Evolutionary conservation across 1,140 invertebrate species (phyloP), one percentile per base, ranked within the genome.

Genomic region (Limonius californicus): DNA sequence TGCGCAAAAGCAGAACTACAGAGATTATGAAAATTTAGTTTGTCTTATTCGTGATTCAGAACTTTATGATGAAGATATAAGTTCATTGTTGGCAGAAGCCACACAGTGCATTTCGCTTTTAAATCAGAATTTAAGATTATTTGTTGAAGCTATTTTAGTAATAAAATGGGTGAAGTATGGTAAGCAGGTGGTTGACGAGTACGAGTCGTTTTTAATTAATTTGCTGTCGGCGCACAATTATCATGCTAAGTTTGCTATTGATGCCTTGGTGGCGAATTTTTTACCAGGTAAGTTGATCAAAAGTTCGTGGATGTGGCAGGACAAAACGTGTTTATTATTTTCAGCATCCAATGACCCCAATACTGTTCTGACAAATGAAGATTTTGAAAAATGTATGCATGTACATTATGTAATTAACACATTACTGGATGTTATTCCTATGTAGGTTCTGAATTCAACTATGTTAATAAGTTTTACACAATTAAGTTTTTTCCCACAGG

Each of bases 101-200:
- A 80, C 76, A 43, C 77, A 82, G 62, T 83, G 84, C 70, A 80
- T 87, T n/a, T 77, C 82, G 27, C 67, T 83, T 15, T 70, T 88
- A 18, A 81, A 80, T 72, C 64, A 77, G 66, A 65, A 78, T 70
- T 81, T 87, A 65, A 77, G 78, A 62, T 72, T 82, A 35, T 78
- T 88, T 70, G 78, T 87, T n/a, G 84, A 88, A 74, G 80, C 81
- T 14, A 62, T 88, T 45, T 68, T 87, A 9, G 80, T 80, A n/a
- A 68, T 87, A 15, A 76, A 79, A 67, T 88, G 86, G 86, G 77
- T 70, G 1, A 77, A 78, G 43, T 68, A 82, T 19, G 75, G 71
- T 43, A 15, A 64, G n/a, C 76, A 80, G 61, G 77, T 81, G 15
- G 77, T 81, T 12, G 66, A 72, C 45, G 78, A 79, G 39, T 89